These are phyloP conservation scores for Omphaloscelis lunosa DNA, from an alignment of 2,888 invertebrate genomes.

Conservation along the genomic window DNA sequence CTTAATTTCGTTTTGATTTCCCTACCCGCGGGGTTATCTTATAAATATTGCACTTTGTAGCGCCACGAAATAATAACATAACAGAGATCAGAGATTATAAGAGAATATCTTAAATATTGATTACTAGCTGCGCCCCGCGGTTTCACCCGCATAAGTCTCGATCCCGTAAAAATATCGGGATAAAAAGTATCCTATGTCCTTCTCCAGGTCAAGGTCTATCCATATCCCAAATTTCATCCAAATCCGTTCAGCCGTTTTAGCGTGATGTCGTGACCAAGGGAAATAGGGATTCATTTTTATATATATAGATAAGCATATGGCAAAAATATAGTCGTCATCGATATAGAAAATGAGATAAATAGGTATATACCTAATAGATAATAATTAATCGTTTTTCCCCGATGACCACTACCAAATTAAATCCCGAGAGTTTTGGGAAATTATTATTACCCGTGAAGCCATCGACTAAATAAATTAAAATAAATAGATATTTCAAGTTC, in stretches of 20 bases:
- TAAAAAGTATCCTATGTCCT: too few relatives aligned
- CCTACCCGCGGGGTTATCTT: constrained; percentile 53
- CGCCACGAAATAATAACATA: constrained; percentile 27
- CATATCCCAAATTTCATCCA: too few relatives aligned
- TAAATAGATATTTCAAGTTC: background rate
- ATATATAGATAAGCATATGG: background rate
- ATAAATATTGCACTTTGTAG: constrained; percentile 32
- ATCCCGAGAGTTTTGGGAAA: background rate
- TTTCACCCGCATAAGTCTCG: too few relatives aligned
- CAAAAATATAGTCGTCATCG: constrained; percentile 15
- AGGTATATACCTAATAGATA: background rate
- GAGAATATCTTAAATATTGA: constrained; percentile 23
- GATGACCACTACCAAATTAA: background rate
- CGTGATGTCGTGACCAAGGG: too few relatives aligned
- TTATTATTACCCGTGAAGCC: background rate
- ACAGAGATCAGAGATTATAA: constrained; percentile 27
- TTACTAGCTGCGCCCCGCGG: too few relatives aligned
- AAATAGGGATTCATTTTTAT: too few relatives aligned
- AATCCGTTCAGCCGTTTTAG: too few relatives aligned
- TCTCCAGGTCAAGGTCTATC: too few relatives aligned
- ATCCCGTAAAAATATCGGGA: too few relatives aligned
- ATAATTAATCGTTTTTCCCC: background rate
- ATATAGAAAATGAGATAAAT: background rate
- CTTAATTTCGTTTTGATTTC: constrained; percentile 56
- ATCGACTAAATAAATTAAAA: background rate